Evolutionary conservation across 2,113 vertebrate genomes (phyloP), one percentile per base, ranked within the genome.

Genomic region (Laterallus jamaicensis): DNA sequence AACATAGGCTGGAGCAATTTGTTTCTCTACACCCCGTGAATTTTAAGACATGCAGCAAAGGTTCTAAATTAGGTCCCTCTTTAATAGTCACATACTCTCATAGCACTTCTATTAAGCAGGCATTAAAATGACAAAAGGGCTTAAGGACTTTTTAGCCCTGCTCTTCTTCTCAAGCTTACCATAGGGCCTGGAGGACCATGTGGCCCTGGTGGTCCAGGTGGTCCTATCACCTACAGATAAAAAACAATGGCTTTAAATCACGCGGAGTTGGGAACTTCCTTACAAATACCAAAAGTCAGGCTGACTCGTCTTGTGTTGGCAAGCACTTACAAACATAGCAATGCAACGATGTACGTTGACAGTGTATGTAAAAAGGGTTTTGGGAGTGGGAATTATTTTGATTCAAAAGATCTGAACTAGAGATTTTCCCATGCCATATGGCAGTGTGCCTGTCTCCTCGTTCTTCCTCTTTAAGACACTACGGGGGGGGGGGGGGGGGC

Each of bases 101-200:
- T 11, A 84, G 32, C 32, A 68, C 5, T 44, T 75, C 49, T 9
- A 14, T 26, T 81, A 87, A 90, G 12, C 56, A 91, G 63, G 6
- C 8, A 91, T 77, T 85, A 39, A 37, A 67, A 59, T 11, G 31
- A 77, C n/a, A 60, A 29, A 50, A 79, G 25, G 6, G 25, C 21
- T 87, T 39, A 73, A 60, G 69, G 32, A 10, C 42, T 35, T 87
- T 62, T 22, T 49, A 95, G 59, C 24, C 44, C 26, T 6, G 1
- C 9, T 86, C 20, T n/a, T 91, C 8, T 26, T 82, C 78, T 66
- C 81, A 96, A 55, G 67, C 99, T 98, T 97, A 99, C 99, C 99
- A 99, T 99, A 70, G 99, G 99, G 91, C 99, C 99, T 82, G 99
- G 98, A 71, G 99, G 98, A 62, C 99, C 99, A 55, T 99, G 99